Evolutionary conservation across 2,797 vertebrate genomes (phyloP), one percentile per base, ranked within the genome.

Genomic region (Onychomys torridus): DNA sequence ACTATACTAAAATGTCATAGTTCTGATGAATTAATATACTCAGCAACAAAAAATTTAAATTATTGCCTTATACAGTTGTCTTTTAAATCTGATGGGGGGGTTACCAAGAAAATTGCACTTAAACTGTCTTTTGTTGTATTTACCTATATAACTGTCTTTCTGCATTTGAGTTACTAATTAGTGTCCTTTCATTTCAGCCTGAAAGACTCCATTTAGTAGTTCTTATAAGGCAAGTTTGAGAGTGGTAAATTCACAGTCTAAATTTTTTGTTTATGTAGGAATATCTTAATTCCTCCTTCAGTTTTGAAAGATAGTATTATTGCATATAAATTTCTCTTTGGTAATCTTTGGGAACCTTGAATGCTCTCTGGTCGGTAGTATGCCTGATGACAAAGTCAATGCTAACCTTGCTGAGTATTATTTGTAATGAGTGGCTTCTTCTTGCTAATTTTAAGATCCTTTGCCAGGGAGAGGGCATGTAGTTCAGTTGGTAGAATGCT

Each of bases 291-390:
- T 89, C 43, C 57, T 76, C 40, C 12, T 91, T n/a, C 40, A 73
- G 55, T 83, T 91, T 82, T 83, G 55, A 71, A 73, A 52, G 29
- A 59, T 27, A 17, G 65, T 49, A 27, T 82, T 82, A 43, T 21
- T 90, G 27, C 49, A 67, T 87, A 88, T 91, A 90, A 73, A 49
- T 81, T 91, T 93, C 93, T 69, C 49, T 21, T 67, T 96, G 34
- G 87, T 32, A 93, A 23, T 93, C 81, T 75, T 93, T 93, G 11
- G 63, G 43, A 85, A 85, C 63, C 52, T 67, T 52, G 43, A 67
- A 11, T 67, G 19, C 34, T 49, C 40, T 85, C 63, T 67, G 11
- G 83, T 85, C 11, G 12, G 29, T 85, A 61, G 43, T 85, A n/a
- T 85, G 43, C 34, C 83, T 85, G 61, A 67, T n/a, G 43, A 46